Evolutionary conservation across 2,888 invertebrate genomes (phyloP).

Genomic region (Dolomedes plantarius): DNA sequence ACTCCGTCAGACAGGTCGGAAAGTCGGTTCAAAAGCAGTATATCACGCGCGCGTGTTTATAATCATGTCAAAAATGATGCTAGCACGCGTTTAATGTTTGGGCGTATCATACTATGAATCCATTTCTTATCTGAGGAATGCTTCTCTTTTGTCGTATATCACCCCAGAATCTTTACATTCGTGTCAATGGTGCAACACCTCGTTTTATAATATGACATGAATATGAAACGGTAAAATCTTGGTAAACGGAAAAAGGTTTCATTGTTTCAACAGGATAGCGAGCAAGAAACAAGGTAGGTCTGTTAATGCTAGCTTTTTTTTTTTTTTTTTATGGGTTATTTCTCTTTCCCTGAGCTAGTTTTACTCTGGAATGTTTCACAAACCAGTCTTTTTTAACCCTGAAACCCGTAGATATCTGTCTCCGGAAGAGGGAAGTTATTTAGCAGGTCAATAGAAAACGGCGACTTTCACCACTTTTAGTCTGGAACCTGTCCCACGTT

Average conservation of each 20-base stretch:
- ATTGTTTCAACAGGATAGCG: neutral
- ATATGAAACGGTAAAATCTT: neutral
- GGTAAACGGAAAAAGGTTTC: neutral
- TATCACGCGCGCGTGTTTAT: too few species aligned
- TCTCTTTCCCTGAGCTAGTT: slow-evolving; percentile 42
- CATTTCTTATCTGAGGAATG: neutral
- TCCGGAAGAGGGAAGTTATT: slow-evolving; percentile 55
- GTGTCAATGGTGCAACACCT: neutral
- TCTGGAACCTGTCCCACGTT: slow-evolving; percentile 39
- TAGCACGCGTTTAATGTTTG: neutral
- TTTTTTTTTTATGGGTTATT: slow-evolving; percentile 9
- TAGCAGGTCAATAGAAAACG: slow-evolving; percentile 47
- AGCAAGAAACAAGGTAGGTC: neutral
- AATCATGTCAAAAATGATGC: too few species aligned
- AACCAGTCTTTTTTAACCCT: slow-evolving; percentile 54
- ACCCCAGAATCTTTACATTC: neutral
- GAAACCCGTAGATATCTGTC: slow-evolving; percentile 46
- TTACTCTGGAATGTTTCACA: slow-evolving; percentile 23
- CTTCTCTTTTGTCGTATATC: neutral
- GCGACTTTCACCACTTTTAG: slow-evolving; percentile 51
- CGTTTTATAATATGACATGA: neutral
- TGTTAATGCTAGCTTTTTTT: slow-evolving; percentile 12
- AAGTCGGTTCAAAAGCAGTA: too few species aligned
- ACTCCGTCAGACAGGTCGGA: too few species aligned
- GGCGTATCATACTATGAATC: neutral